Evolutionary conservation across 2,888 invertebrate species (phyloP), one percentile per base, ranked within the genome.

Genomic region (Phyto melanocephala): DNA sequence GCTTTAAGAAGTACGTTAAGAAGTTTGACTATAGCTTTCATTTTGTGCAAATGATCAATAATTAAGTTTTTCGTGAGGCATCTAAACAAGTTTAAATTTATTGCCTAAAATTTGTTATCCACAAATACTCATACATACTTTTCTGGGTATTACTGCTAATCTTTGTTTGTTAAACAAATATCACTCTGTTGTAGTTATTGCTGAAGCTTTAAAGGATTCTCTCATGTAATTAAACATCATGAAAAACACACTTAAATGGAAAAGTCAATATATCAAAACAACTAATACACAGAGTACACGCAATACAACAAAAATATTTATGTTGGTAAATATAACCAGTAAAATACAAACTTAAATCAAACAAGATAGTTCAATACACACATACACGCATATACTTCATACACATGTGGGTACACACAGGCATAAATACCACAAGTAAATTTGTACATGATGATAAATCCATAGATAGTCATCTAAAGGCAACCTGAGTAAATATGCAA

Each of bases 401-500:
- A 17, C 17, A 33, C 24, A 24, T 35, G 33, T 40, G 20, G 37
- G 40, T 37, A 37, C 52, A 11, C 24, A 20, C 22, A 28, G 62
- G 17, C 37, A 13, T n/a, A 54, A 22, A 52, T 13, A 37, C 42
- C 28, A 56, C 17, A 68, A 40, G 10, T 11, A 24, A 54, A 52
- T 40, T 40, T 54, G 40, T 15, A 54, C 24, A 54, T 56, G 42
- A 42, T 54, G 40, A 42, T 68, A 68, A 67, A 67, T 52, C 40
- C 52, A 52, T 40, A 52, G 54, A 56, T 54, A 56, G 42, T 68
- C 68, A 56, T 56, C 54, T 68, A 68, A 68, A 33, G 54, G 54
- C 40, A 52, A 56, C 42, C 42, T 28, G 54, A 54, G 28, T 40
- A 68, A 68, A 68, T 42, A 56, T 68, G 15, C 28, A 63, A 37